phyloP scores from a whole-genome alignment of 2,797 vertebrate genomes.

The Lithobates sylvaticus region DNA sequence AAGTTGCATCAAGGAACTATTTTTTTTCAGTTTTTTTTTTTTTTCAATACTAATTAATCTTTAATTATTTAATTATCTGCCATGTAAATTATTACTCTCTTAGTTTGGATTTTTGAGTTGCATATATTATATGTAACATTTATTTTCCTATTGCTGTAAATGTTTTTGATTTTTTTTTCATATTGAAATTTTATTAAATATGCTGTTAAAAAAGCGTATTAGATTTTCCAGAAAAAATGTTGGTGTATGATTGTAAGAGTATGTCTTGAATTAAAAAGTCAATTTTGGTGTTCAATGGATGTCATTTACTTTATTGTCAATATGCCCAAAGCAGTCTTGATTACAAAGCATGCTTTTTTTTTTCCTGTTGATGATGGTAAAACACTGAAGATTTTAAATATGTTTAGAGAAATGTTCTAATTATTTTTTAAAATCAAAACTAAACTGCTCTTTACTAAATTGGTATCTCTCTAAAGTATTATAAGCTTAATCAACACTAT shows the following conservation, averaged over 20 bases:
- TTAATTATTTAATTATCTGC: no score
- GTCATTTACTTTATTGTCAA: conserved; percentile 28
- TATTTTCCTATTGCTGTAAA: no score
- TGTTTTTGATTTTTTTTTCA: no score
- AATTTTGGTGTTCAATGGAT: conserved; percentile 26
- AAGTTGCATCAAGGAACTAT: no score
- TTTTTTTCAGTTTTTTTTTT: no score
- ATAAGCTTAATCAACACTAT: conserved; percentile 19
- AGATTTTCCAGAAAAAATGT: not conserved
- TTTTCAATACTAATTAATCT: no score
- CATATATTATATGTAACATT: no score
- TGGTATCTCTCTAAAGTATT: conserved; percentile 29
- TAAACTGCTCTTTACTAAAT: conserved; percentile 41
- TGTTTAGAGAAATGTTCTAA: conserved; percentile 49
- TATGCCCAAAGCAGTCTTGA: conserved; percentile 32
- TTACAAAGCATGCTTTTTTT: conserved; percentile 35
- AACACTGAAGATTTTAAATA: conserved; percentile 44
- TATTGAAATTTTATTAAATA: no score
- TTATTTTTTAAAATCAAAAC: conserved; percentile 32
- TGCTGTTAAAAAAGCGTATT: no score
- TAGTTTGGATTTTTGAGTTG: no score
- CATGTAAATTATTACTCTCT: no score
- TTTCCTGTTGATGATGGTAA: conserved; percentile 9
- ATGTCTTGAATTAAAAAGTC: conserved; percentile 14
- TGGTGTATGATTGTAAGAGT: not conserved